phyloP scores from a whole-genome alignment of 2,113 vertebrate genomes.

The Pyxicephalus adspersus region DNA sequence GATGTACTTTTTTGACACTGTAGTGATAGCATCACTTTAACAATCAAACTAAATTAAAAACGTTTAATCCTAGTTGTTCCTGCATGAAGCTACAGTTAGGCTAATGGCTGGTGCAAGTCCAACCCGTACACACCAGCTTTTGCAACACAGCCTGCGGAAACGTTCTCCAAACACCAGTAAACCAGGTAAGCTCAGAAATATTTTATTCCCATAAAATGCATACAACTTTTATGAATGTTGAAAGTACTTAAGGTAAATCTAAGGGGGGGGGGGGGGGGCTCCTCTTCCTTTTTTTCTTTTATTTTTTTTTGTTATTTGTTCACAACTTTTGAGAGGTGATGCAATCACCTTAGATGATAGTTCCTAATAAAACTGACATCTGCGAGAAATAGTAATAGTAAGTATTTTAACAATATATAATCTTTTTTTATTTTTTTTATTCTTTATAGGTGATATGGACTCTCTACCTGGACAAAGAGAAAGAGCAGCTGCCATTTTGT shows the following conservation, averaged over 20 bases:
- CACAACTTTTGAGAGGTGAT: neutral
- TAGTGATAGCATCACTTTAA: no score
- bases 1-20: no score
- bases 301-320: no score
- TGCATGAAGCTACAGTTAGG: slow-evolving; percentile 94
- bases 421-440: no score
- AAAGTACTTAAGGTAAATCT: no score
- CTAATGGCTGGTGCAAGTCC: slow-evolving; percentile 98
- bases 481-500: slow-evolving; percentile 89
- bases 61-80: slow-evolving; percentile 81
- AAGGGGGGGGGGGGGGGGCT: no score
- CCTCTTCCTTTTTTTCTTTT: no score
- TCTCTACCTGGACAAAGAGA: slow-evolving; percentile 88
- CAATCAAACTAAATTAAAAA: neutral
- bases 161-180: slow-evolving; percentile 70
- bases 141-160: slow-evolving; percentile 91
- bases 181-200: slow-evolving; percentile 62
- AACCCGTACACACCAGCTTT: slow-evolving; percentile 93
- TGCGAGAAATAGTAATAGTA: no score
- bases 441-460: slow-evolving; percentile 73
- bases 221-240: no score
- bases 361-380: no score
- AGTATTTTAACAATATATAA: no score
- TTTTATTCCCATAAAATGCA: no score
- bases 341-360: neutral